phyloP scores from a whole-genome alignment of 2,113 vertebrate genomes.

The Alouatta palliata region DNA sequence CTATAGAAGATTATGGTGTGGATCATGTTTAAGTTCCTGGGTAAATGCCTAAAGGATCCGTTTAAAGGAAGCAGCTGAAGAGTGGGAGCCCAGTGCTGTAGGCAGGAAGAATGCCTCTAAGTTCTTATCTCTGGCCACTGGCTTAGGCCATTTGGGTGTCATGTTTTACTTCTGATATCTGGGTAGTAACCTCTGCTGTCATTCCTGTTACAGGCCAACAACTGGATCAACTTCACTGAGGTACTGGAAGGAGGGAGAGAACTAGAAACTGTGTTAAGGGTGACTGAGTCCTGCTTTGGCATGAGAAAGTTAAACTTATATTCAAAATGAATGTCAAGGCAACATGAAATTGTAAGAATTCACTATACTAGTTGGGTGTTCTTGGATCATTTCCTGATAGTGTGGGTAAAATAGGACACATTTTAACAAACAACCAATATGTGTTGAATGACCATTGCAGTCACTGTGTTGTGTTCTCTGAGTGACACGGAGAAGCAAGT shows the following conservation, averaged over 20 bases:
- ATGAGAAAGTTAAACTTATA: neutral
- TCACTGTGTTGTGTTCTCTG: neutral
- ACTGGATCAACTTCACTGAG: neutral
- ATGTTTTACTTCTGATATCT: neutral
- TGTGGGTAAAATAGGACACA: neutral
- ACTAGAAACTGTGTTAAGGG: neutral
- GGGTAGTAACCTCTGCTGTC: neutral
- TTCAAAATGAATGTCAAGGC: neutral
- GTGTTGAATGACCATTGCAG: neutral
- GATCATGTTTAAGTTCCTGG: neutral
- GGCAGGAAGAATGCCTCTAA: neutral
- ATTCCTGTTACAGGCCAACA: neutral
- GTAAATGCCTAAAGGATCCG: neutral
- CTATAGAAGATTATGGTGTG: neutral
- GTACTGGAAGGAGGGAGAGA: neutral
- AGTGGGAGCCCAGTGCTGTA: neutral
- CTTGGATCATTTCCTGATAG: neutral
- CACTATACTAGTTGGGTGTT: neutral
- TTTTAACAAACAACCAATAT: neutral
- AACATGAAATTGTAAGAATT: neutral
- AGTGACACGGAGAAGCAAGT: neutral
- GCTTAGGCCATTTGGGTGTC: neutral
- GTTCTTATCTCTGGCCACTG: neutral
- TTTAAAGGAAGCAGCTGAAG: neutral
- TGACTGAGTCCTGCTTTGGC: neutral